Evolutionary conservation across 2,113 vertebrate genomes (phyloP).

Genomic region (Sterrhoptilus dennistouni): DNA sequence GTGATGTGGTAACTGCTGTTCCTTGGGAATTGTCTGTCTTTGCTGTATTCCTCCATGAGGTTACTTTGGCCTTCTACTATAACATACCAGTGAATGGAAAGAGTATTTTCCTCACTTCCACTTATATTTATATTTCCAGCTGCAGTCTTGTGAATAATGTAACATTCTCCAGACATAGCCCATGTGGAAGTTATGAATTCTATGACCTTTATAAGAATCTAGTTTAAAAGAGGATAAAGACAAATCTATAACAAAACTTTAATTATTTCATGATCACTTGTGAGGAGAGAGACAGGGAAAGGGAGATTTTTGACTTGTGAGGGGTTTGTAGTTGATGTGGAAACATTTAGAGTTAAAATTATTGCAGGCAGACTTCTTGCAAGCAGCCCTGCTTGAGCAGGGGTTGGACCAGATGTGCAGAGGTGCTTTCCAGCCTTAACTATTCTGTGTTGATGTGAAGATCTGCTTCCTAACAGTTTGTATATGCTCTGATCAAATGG

Average conservation of each 20-base stretch:
- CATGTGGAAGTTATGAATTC: background rate
- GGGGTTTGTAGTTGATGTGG: background rate
- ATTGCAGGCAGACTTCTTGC: background rate
- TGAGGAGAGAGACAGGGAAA: background rate
- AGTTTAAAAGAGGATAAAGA: background rate
- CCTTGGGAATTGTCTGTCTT: slow-evolving; percentile 33
- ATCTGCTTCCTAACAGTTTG: background rate
- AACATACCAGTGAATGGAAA: background rate
- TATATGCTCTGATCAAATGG: background rate
- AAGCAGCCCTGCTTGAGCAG: background rate
- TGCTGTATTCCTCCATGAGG: background rate
- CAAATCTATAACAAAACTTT: background rate
- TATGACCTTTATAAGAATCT: background rate
- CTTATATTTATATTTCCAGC: background rate
- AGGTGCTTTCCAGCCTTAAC: background rate
- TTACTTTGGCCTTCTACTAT: background rate
- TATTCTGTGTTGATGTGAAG: background rate
- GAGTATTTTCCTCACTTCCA: background rate
- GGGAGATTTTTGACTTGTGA: rapidly evolving
- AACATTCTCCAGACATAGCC: background rate
- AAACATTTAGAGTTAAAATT: background rate
- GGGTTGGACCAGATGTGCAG: background rate
- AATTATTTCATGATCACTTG: background rate
- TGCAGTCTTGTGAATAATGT: background rate
- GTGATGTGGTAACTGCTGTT: slow-evolving; percentile 13